Evolutionary conservation across 2,113 vertebrate genomes (phyloP).

Genomic region (Cyanocitta stelleri): DNA sequence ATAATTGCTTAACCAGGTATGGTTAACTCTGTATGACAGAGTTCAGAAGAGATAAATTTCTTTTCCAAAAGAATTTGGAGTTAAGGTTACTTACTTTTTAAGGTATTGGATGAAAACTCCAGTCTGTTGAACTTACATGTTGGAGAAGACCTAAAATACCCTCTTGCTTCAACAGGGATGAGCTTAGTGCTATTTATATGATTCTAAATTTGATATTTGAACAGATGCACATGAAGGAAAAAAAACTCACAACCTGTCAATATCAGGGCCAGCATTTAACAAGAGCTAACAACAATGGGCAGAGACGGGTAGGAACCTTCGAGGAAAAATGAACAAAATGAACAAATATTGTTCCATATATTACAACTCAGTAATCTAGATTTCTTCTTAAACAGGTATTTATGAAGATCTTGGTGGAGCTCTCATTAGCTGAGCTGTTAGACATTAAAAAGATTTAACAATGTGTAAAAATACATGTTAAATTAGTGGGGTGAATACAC

Average conservation of each 20-base stretch:
- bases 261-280: neutral
- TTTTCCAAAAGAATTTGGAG: slow-evolving; percentile 2
- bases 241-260: neutral
- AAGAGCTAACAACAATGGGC: slow-evolving; percentile 5
- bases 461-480: neutral
- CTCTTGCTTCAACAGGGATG: slow-evolving; percentile 29
- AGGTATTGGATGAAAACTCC: slow-evolving; percentile 12
- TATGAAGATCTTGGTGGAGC: neutral
- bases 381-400: neutral
- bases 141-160: slow-evolving; percentile 44
- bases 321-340: neutral
- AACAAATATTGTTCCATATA: neutral
- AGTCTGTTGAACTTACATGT: slow-evolving; percentile 21
- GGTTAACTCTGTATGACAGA: neutral
- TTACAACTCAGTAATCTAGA: neutral
- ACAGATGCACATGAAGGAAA: slow-evolving; percentile 56
- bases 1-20: neutral
- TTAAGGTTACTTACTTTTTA: slow-evolving; percentile 63
- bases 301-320: neutral
- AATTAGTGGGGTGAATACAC: neutral
- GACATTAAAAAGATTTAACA: neutral
- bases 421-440: neutral
- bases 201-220: slow-evolving; percentile 74
- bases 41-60: neutral
- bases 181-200: slow-evolving; percentile 65